These are phyloP conservation scores for Brachyrhaphis roseni DNA, from an alignment of 2,797 vertebrate species.

Conservation along the genomic window DNA sequence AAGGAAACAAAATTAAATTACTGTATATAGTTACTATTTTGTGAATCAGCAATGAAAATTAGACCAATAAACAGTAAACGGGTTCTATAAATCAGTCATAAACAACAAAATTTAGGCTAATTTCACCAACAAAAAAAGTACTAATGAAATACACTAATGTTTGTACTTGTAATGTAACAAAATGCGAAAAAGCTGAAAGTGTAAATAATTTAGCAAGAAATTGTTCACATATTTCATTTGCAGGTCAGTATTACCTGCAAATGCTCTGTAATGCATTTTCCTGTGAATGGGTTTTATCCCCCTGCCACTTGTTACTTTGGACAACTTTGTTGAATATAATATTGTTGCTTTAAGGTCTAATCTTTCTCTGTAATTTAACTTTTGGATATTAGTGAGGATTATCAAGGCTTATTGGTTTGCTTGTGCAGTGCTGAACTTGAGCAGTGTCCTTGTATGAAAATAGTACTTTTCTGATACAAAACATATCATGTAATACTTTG, in stretches of 20 bases:
- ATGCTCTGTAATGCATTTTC: not conserved
- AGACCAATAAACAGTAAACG: not conserved
- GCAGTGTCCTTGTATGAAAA: not conserved
- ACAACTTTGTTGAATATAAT: not conserved
- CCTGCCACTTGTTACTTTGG: not conserved
- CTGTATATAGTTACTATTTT: not conserved
- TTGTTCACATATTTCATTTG: not conserved
- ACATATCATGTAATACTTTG: not conserved
- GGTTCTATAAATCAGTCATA: not conserved
- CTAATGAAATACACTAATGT: not conserved
- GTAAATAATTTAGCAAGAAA: not conserved
- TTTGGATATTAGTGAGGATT: not conserved
- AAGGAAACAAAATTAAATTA: not conserved
- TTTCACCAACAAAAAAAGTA: not conserved
- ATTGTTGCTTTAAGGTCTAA: not conserved
- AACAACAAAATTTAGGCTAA: not conserved
- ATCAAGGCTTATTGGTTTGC: not conserved
- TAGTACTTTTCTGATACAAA: not conserved
- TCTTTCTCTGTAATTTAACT: not conserved
- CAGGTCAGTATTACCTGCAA: not conserved
- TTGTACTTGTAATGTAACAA: not conserved
- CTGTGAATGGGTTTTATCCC: not conserved
- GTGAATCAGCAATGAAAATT: not conserved
- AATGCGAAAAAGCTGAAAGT: not conserved
- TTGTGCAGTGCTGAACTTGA: not conserved